Percentiles rank a stretch among this genome's conserved stretches.
phyloP scores from a whole-genome alignment of 1,140 invertebrate species.

The Trichogramma pretiosum region DNA sequence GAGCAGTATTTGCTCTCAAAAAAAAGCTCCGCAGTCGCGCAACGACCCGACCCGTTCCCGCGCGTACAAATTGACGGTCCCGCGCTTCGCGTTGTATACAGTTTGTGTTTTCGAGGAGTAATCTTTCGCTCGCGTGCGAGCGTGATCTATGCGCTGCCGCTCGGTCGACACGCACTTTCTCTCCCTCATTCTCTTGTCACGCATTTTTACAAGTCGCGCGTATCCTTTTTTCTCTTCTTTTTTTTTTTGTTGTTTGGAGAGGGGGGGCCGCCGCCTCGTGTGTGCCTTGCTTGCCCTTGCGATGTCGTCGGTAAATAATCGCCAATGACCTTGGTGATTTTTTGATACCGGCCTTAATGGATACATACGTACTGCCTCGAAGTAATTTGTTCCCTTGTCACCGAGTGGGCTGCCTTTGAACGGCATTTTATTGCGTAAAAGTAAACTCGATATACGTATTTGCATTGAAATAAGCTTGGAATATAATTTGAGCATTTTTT shows the following conservation, averaged over 20 bases:
- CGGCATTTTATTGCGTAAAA: no score
- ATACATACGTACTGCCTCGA: background rate
- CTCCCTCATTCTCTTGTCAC: background rate
- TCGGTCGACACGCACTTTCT: constrained; percentile 3
- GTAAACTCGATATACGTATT: no score
- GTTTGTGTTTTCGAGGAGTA: no score
- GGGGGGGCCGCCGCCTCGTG: background rate
- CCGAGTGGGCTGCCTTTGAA: background rate
- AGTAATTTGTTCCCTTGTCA: background rate
- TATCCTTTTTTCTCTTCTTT: background rate
- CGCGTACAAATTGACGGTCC: constrained; percentile 6
- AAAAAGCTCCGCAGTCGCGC: no score
- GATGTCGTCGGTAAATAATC: constrained; percentile 7
- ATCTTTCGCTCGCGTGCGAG: constrained; percentile 15
- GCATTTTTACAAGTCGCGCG: no score
- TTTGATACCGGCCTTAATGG: background rate
- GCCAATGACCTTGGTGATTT: constrained; percentile 10
- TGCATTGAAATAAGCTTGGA: no score
- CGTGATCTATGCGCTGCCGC: background rate
- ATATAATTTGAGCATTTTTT: no score
- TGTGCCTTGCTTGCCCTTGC: background rate
- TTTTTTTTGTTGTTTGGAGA: background rate
- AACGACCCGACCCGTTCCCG: constrained; percentile 15
- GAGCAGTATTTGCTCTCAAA: no score
- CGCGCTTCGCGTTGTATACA: no score